Conservation (phyloP, 30 jellyfish, hydroid and myxozoan species). For the Turritopsis rubra region DNA sequence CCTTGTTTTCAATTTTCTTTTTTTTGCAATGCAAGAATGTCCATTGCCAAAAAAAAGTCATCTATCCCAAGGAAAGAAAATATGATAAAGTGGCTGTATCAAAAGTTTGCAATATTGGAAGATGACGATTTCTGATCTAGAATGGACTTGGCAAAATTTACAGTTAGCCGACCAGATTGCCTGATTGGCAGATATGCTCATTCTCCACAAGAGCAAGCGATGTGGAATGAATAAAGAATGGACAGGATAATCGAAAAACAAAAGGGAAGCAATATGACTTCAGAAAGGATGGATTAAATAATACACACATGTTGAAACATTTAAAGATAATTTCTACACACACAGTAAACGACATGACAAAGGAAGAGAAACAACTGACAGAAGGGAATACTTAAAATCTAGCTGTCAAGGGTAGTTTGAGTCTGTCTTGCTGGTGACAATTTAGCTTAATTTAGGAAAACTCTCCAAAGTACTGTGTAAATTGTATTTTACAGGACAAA, state of each 20-base stretch:
- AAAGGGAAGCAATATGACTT: not conserved
- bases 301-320: not conserved
- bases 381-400: not conserved
- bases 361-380: not conserved
- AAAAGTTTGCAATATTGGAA: no score
- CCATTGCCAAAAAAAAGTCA: not conserved
- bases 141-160: not conserved
- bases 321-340: not conserved
- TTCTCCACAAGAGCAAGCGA: not conserved
- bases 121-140: not conserved
- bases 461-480: no score
- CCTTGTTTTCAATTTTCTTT: not conserved
- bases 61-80: not conserved
- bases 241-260: not conserved
- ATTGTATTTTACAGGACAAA: no score
- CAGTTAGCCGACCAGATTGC: not conserved
- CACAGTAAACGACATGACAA: not conserved
- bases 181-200: slow-evolving; percentile 4
- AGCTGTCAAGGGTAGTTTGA: no score
- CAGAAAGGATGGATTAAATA: not conserved
- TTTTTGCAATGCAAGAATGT: no score
- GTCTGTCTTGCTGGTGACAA: no score
- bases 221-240: not conserved
- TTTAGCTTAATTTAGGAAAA: no score
- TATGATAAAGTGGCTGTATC: no score